Evolutionary conservation across 2,888 invertebrate genomes (phyloP), one percentile per base, ranked within the genome.

Genomic region (Bombylius major): DNA sequence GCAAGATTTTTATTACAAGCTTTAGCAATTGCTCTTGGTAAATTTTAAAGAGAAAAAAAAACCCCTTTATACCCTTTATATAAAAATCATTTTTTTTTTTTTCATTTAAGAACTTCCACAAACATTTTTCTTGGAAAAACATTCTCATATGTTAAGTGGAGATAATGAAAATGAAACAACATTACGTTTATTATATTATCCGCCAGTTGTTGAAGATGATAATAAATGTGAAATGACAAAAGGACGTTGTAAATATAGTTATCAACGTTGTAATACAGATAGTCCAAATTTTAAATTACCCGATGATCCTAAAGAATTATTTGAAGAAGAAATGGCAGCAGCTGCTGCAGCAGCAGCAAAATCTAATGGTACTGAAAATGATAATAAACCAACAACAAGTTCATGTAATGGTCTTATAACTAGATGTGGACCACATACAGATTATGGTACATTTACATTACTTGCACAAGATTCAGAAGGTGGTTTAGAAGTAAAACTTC

Each of bases 371-470:
- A 72, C 60, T 11, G 69, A 65, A 14, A 66, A 69, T 59, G 55
- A 57, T 45, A 47, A 54, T n/a, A 56, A 58, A 52, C 51, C 57
- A 47, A 23, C 56, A 48, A 74, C 60, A 8, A 69, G 71, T 55
- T 66, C 77, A 71, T 61, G 77, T 77, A 70, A 68, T 56, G 72
- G 82, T 1, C 65, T 61, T 11, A 60, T 69, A 11, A 71, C 82
- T 47, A 78, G 86, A 46, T 86, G 84, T 66, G 84, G 83, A 3
- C 82, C 84, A 1, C 87, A 87, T 68, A 81, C 83, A 33, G 88
- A 89, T 70, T 83, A 83, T 62, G 87, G 86, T 60, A 86, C 86
- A 51, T 82, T 89, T 68, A 87, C 87, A 14, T 75, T 89, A 58
- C 75, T 87, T 48, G 79, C 86, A 45, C 79, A 86, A 73, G 87